phyloP scores from a whole-genome alignment of 2,888 invertebrate genomes.

The Trypoxylon attenuatum region DNA sequence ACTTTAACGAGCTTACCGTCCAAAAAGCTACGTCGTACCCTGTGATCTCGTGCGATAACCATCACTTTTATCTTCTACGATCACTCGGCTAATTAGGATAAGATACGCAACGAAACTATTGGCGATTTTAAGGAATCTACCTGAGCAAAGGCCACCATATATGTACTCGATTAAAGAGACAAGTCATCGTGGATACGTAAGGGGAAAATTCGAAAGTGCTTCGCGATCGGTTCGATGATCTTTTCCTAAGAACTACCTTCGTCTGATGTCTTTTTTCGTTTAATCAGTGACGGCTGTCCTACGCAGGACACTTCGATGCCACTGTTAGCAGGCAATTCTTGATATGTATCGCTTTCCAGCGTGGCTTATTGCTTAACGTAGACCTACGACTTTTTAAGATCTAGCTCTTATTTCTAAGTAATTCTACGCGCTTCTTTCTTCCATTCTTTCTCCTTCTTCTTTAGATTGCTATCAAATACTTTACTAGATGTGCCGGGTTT shows the following conservation, averaged over 20 bases:
- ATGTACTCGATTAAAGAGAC: no score
- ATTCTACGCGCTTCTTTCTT: slow-evolving; percentile 9
- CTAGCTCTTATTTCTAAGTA: slow-evolving; percentile 42
- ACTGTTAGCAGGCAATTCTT: slow-evolving; percentile 64
- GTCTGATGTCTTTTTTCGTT: slow-evolving; percentile 17
- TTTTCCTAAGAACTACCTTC: not conserved
- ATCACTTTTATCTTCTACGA: not conserved
- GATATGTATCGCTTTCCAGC: slow-evolving; percentile 68
- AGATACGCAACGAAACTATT: no score
- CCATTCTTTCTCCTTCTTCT: slow-evolving; percentile 16
- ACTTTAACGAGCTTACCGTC: not conserved
- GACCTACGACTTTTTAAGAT: slow-evolving; percentile 42
- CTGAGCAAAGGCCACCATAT: no score
- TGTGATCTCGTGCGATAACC: not conserved
- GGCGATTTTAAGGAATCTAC: no score
- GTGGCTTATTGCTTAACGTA: slow-evolving; percentile 56
- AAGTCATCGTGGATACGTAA: no score
- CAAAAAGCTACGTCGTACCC: not conserved
- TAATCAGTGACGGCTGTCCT: slow-evolving; percentile 15
- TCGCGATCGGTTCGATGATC: slow-evolving; percentile 21
- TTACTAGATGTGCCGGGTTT: slow-evolving; percentile 28
- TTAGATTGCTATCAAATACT: slow-evolving; percentile 50
- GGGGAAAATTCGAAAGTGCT: slow-evolving; percentile 24
- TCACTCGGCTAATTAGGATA: no score
- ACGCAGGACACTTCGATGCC: slow-evolving; percentile 11